These are phyloP conservation scores for Cebidichthys violaceus DNA, from an alignment of 2,113 vertebrate species.

Conservation along the genomic window DNA sequence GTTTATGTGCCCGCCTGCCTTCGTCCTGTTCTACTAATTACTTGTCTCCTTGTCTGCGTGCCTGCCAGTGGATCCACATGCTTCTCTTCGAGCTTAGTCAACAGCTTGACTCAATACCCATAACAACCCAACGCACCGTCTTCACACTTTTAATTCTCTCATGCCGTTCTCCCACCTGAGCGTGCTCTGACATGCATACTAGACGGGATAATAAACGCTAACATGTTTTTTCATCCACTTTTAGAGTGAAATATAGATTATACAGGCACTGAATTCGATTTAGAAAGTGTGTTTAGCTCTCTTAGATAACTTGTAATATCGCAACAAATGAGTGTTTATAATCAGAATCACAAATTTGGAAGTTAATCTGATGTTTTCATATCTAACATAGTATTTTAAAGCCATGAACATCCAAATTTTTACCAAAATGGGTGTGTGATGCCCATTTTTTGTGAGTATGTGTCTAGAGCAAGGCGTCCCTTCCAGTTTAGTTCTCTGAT, in stretches of 20 bases:
- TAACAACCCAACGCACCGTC: not conserved
- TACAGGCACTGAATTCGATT: not conserved
- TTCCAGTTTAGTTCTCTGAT: not conserved
- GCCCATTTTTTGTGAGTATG: constrained; percentile 2
- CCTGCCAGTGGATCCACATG: constrained; percentile 38
- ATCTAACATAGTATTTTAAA: not conserved
- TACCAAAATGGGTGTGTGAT: not conserved
- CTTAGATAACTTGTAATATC: not conserved
- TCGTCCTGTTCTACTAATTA: constrained; percentile 25
- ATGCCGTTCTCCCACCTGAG: not conserved
- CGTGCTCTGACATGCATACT: constrained; percentile 14
- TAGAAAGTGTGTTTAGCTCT: not conserved
- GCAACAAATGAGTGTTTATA: not conserved
- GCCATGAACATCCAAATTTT: not conserved
- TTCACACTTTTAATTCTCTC: not conserved
- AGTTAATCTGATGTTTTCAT: not conserved
- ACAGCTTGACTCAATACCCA: constrained; percentile 26
- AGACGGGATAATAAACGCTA: not conserved
- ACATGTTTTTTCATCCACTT: not conserved
- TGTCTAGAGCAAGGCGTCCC: not conserved
- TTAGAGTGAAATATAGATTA: not conserved
- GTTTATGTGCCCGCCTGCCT: constrained; percentile 12
- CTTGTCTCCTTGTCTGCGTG: constrained; percentile 22
- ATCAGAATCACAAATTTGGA: not conserved
- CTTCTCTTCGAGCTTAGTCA: constrained; percentile 27